phyloP scores from a whole-genome alignment of 2,113 vertebrate genomes.

The Labeo catla region DNA sequence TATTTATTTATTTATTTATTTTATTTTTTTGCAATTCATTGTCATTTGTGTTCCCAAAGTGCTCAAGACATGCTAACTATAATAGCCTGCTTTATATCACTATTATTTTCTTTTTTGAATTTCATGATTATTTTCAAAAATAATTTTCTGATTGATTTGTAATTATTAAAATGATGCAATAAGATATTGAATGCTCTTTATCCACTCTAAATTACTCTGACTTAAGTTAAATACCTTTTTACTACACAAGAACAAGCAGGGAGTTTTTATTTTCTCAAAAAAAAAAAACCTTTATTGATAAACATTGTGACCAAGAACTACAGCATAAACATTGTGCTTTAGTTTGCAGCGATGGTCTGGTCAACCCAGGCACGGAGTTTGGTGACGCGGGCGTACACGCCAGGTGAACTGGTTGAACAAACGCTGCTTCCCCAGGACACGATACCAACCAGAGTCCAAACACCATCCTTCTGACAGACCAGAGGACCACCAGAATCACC shows the following conservation, averaged over 20 bases:
- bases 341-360: constrained; percentile 74
- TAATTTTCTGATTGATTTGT: too few species aligned
- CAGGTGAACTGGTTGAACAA: constrained; percentile 69
- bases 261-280: not conserved
- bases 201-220: not conserved
- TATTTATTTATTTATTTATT: too few species aligned
- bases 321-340: constrained; percentile 26
- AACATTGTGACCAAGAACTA: not conserved
- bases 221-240: not conserved
- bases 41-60: too few species aligned
- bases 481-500: constrained; percentile 84
- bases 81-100: too few species aligned
- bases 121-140: too few species aligned
- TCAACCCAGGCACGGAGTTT: constrained; percentile 77
- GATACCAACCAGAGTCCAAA: constrained; percentile 84
- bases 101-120: too few species aligned
- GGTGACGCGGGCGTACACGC: constrained; percentile 78
- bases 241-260: not conserved
- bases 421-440: constrained; percentile 82
- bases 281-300: constrained; percentile 47
- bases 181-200: too few species aligned
- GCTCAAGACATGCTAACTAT: too few species aligned
- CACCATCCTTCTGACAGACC: constrained; percentile 77
- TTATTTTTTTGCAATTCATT: too few species aligned
- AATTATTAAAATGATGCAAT: too few species aligned